Evolutionary conservation across 2,113 vertebrate species (phyloP), one percentile per base, ranked within the genome.

Genomic region (Electrona antarctica): DNA sequence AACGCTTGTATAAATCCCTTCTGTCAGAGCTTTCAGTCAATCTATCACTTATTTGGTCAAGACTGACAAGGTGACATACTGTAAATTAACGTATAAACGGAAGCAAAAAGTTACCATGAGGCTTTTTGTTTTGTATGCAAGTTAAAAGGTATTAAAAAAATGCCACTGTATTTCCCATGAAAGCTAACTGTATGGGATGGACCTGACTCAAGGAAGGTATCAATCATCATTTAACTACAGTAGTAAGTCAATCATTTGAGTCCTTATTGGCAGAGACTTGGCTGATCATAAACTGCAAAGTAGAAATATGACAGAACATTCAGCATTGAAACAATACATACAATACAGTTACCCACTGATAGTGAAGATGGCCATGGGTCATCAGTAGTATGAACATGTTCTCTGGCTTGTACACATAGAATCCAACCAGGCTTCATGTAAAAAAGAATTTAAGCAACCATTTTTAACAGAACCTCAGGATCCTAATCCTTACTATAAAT

Each of bases 1-100:
- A 65, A 83, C 76, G 74, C 83, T 81, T 79, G 78, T 82, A 82
- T 80, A 85, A 82, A 88, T 47, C 33, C 62, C 4, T 60, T 14
- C 29, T 13, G 45, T 14, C 50, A 62, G 64, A 62, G 49, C 50
- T n/a, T n/a, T 41, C 13, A 66, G 41, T 15, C 49, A 41, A 70
- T 78, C 64, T 55, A 58, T 61, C 41, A 46, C 15, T 71, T 21
- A 0, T 65, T 70, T 52, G 15, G 66, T 76, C 64, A 48, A 0
- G 67, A 67, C 7, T 8, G 69, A 76, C 2, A 33, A 12, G n/a
- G 61, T 29, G 33, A 41, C 33, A 4, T 41, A 41, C 33, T 41
- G 33, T 41, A 41, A 41, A 41, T 41, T 41, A 41, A 41, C 33
- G 3, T 41, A 6, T 4, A 41, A 41, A 41, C 33, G 33, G 33